A percentile compares a stretch with the other conserved stretches of the same genome.
phyloP scores from a whole-genome alignment of 1,140 invertebrate genomes.

The Acromyrmex charruanus region DNA sequence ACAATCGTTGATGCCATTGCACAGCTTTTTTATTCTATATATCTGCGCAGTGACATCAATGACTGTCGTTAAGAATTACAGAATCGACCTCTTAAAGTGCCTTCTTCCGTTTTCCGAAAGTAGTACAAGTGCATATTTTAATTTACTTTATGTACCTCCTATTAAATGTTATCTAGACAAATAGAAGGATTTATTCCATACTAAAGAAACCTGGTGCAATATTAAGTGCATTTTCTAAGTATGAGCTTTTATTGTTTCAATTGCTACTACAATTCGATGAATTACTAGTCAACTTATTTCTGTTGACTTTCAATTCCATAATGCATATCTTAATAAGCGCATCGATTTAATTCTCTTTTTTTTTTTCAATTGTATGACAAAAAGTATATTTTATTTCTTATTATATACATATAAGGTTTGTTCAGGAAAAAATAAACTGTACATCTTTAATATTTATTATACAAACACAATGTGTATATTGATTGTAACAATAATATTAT shows the following conservation, averaged over 20 bases:
- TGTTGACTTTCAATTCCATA: conserved; percentile 36
- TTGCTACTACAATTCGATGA: conserved; percentile 84
- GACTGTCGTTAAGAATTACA: no score
- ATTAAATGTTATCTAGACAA: background rate
- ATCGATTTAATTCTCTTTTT: background rate
- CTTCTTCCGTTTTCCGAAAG: background rate
- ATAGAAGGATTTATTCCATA: conserved; percentile 54
- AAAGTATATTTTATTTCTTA: conserved; percentile 34
- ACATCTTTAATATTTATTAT: conserved; percentile 32
- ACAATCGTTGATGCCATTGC: no score
- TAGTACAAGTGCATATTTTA: background rate
- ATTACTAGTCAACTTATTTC: conserved; percentile 19
- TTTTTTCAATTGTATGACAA: conserved; percentile 2
- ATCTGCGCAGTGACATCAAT: no score
- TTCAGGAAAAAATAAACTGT: conserved; percentile 17
- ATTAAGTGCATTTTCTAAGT: conserved; percentile 86
- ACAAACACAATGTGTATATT: background rate
- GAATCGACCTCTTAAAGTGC: background rate
- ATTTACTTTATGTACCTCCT: background rate
- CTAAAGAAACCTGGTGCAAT: conserved; percentile 81
- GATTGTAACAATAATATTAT: conserved; percentile 10
- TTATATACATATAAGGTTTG: conserved; percentile 24
- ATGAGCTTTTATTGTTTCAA: conserved; percentile 83
- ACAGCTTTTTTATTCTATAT: no score
- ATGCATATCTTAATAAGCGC: background rate